A percentile compares a stretch with the other conserved stretches of the same genome.
Evolutionary conservation across 2,113 vertebrate genomes (phyloP).

Genomic region (Eretmochelys imbricata): DNA sequence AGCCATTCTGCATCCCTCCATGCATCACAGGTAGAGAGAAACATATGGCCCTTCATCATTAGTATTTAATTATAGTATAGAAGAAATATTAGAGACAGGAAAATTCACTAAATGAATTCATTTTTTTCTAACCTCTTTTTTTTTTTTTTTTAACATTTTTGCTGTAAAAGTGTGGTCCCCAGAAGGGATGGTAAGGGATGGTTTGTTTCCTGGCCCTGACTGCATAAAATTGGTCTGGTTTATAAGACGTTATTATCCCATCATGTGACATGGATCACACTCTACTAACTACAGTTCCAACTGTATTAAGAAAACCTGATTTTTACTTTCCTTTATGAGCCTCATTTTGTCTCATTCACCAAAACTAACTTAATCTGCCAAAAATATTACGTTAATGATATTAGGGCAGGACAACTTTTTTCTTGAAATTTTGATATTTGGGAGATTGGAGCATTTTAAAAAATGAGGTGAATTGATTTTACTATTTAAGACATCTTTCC

Average conservation of each 20-base stretch:
- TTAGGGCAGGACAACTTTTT: not conserved
- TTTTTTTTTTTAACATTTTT: not conserved
- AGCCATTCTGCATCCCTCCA: not conserved
- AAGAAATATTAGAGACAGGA: not conserved
- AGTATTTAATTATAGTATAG: fast-evolving
- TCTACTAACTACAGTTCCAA: not conserved
- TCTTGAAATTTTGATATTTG: not conserved
- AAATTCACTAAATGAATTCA: fast-evolving
- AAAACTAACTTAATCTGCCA: not conserved
- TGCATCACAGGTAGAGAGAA: not conserved
- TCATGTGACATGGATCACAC: not conserved
- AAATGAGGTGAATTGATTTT: not conserved
- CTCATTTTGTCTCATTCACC: not conserved
- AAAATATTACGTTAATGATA: not conserved
- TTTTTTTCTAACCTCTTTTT: not conserved
- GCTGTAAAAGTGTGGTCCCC: not conserved
- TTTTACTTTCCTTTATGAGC: not conserved
- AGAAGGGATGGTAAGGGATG: not conserved
- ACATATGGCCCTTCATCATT: not conserved
- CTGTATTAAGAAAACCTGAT: not conserved
- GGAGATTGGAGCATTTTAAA: not conserved
- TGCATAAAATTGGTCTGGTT: not conserved
- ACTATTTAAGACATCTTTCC: not conserved
- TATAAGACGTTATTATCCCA: not conserved
- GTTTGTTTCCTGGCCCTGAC: not conserved